Percentiles rank a stretch among this genome's conserved stretches.
Evolutionary conservation across 37 sponge, comb jelly and placozoan genomes (phyloP).

Genomic region (Lycopodina hypogea): DNA sequence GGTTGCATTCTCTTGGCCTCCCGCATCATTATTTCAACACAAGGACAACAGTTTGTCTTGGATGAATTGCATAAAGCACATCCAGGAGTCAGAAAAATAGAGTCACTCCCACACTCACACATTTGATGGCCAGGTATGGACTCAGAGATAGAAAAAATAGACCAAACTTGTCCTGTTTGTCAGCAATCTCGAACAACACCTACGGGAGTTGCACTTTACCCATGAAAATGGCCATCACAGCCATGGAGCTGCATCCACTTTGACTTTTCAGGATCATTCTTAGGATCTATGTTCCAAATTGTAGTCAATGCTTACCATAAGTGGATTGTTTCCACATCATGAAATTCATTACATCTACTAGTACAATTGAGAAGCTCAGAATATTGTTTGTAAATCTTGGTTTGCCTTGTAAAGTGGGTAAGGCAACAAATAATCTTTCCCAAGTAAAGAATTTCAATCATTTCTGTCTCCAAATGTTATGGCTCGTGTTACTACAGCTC

Average conservation of each 20-base stretch:
- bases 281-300: constrained; percentile 44
- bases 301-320: constrained; percentile 51
- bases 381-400: constrained; percentile 27
- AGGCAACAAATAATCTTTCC: constrained; percentile 42
- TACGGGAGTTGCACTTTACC: constrained; percentile 27
- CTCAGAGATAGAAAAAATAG: constrained; percentile 30
- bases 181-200: constrained; percentile 2
- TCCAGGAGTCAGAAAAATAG: constrained; percentile 28
- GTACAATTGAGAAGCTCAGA: constrained; percentile 32
- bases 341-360: constrained; percentile 1
- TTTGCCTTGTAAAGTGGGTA: constrained; percentile 26
- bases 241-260: constrained; percentile 50
- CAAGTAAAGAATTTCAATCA: constrained; percentile 22
- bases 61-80: constrained; percentile 2
- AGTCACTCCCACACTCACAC: constrained; percentile 19
- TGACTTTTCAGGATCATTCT: constrained; percentile 49
- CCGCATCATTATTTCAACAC: constrained; percentile 6
- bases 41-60: not conserved
- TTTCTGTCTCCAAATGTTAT: constrained; percentile 31
- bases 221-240: constrained; percentile 50
- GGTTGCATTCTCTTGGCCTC: constrained; percentile 17
- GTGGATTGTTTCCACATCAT: constrained; percentile 48
- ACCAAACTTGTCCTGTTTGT: constrained; percentile 21
- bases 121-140: constrained; percentile 60
- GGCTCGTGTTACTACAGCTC: constrained; percentile 16